Conservation (phyloP, 2,113 vertebrate species). For the Phodopus roborovskii region DNA sequence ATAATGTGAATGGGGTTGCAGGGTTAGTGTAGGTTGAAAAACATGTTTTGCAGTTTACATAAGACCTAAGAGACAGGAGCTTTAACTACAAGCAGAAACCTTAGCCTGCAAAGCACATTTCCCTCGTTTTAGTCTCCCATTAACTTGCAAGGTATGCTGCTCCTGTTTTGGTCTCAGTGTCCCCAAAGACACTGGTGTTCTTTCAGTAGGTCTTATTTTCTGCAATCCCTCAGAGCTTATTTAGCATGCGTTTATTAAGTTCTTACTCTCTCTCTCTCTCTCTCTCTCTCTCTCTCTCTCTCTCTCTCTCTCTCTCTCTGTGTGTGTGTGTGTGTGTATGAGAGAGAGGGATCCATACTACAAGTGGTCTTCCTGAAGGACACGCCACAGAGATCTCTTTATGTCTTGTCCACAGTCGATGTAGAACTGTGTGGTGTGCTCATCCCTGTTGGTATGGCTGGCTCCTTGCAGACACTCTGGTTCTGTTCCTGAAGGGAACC, state of each 20-base stretch:
- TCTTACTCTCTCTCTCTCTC: too few species aligned
- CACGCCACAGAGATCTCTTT: neutral
- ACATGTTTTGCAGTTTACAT: neutral
- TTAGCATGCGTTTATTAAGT: neutral
- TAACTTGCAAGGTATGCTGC: neutral
- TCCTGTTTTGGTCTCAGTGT: neutral
- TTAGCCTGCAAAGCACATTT: neutral
- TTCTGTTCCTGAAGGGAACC: neutral
- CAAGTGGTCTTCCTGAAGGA: neutral
- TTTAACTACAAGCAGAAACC: neutral
- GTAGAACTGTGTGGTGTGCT: neutral
- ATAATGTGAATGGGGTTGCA: neutral
- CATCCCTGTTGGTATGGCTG: neutral
- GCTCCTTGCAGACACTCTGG: neutral
- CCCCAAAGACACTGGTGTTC: neutral
- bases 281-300: too few species aligned
- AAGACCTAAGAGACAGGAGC: neutral
- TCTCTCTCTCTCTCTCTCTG: too few species aligned
- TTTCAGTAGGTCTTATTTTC: neutral
- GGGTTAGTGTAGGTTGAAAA: neutral
- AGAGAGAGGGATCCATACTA: too few species aligned
- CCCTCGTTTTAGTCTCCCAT: neutral
- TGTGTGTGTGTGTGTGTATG: too few species aligned
- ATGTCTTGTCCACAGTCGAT: neutral
- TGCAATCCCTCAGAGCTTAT: too few species aligned